A percentile compares a stretch with the other conserved stretches of the same genome.
Conservation (phyloP, 1,140 invertebrate species). For the Zaprionus kolodkinae region DNA sequence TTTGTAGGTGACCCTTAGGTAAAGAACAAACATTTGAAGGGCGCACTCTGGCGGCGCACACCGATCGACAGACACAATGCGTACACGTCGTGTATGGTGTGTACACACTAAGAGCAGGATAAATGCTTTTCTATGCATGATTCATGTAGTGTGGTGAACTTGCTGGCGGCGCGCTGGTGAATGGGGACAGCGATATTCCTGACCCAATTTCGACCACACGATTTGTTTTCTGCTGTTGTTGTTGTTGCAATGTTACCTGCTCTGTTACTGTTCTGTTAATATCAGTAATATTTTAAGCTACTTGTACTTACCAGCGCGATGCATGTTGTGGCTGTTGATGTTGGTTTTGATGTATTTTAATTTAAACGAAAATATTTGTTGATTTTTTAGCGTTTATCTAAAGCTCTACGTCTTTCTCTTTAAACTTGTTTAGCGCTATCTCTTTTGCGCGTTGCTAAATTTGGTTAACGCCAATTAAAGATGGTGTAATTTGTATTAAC, state of each 20-base stretch:
- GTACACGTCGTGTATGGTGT: background rate
- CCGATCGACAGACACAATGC: background rate
- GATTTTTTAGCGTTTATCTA: background rate
- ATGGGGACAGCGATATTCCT: background rate
- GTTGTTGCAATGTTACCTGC: constrained; percentile 4
- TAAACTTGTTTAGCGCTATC: constrained; percentile 10
- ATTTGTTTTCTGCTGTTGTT: background rate
- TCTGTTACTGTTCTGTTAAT: background rate
- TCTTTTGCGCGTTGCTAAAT: background rate
- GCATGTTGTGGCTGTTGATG: constrained; percentile 18
- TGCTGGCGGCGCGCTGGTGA: background rate
- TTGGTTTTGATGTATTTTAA: constrained; percentile 7
- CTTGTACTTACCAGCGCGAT: constrained; percentile 11
- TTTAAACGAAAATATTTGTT: background rate
- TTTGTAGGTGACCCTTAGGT: constrained; percentile 72
- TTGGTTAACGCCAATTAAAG: constrained; percentile 15
- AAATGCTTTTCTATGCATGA: background rate
- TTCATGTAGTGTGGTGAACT: background rate
- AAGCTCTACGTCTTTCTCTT: background rate
- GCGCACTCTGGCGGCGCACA: constrained; percentile 38
- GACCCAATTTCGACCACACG: constrained; percentile 7
- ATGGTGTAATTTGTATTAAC: constrained; percentile 26
- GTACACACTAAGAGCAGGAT: constrained; percentile 1
- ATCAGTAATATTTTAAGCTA: background rate
- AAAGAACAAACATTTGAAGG: constrained; percentile 71